Base-by-base conservation (phyloP, 2,888 invertebrate species). In the Drosophila borborema region DNA sequence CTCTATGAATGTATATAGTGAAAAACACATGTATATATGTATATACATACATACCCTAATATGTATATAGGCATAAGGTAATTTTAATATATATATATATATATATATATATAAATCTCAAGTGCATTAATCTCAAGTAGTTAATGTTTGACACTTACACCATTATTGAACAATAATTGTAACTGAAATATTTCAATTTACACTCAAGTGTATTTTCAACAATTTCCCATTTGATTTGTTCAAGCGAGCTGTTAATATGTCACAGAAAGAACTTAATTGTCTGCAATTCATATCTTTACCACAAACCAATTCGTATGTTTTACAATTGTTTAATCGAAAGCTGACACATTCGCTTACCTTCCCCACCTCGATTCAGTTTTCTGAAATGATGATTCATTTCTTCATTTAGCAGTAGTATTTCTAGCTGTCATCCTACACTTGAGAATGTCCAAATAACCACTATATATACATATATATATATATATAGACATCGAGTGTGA, bases 361-460 rank as follows among this genome's bases (percentile, higher is more conserved):
- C 20, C 54, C 23, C 38, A 16, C 6, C 2, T 2, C 5, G n/a
- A 10, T 9, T 2, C 2, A 0, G 16, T 10, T 23, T 54, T 54
- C 28, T 40, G 40, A n/a, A 1, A 9, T 16, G 14, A 43, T 58
- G 56, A 75, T 31, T 72, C 62, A 76, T 43, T 53, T 65, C 31
- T 62, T 51, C 54, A 20, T 46, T 54, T 62, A 49, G 49, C 49
- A 49, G 48, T 53, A 67, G 20, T 67, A 46, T 69, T 55, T 56
- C 12, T 34, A 38, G 65, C 62, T 75, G 71, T 74, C 65, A 31
- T 14, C 14, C 8, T 31, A 31, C 54, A 76, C 81, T 82, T 68
- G 71, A 76, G 60, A 78, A 45, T 86, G 79, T 79, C 86, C 67
- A 53, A 55, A 71, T 73, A 62, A 56, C 58, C 51, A 63, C 46